phyloP scores from a whole-genome alignment of 1,140 invertebrate species.

The Tyrophagus putrescentiae region DNA sequence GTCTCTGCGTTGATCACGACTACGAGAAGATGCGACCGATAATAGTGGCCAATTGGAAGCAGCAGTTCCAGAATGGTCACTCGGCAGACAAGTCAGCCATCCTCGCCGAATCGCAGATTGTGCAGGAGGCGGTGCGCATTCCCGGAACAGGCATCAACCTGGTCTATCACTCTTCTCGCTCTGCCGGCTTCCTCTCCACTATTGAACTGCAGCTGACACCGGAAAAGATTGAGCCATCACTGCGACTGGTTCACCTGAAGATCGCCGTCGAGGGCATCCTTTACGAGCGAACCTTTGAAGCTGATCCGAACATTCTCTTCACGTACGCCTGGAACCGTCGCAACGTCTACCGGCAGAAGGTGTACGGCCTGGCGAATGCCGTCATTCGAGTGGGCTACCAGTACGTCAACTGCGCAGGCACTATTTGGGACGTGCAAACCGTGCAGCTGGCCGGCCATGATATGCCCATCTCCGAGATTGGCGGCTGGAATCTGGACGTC shows the following conservation, averaged over 20 bases:
- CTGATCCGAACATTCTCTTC: constrained; percentile 38
- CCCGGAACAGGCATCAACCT: constrained; percentile 51
- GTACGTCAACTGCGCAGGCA: constrained; percentile 61
- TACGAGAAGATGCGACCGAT: constrained; percentile 55
- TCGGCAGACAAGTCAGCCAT: constrained; percentile 56
- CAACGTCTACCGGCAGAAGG: constrained; percentile 41
- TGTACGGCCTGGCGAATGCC: constrained; percentile 71
- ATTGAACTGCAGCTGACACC: constrained; percentile 39
- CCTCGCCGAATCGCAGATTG: constrained; percentile 76
- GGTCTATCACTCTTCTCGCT: constrained; percentile 35
- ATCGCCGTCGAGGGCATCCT: constrained; percentile 38
- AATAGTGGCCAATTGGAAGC: constrained; percentile 67
- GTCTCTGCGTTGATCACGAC: constrained; percentile 61
- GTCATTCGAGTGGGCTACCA: constrained; percentile 73
- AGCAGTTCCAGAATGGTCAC: constrained; percentile 62
- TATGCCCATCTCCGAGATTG: constrained; percentile 88
- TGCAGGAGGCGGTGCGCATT: constrained; percentile 82
- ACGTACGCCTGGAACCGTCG: constrained; percentile 40
- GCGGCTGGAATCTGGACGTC: constrained; percentile 91
- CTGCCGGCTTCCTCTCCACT: constrained; percentile 36
- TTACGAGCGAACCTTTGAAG: constrained; percentile 37
- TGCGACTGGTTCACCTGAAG: constrained; percentile 31
- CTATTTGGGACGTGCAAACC: constrained; percentile 86
- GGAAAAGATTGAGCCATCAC: constrained; percentile 31
- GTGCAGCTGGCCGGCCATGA: constrained; percentile 89